These are phyloP conservation scores for Trogon melanurus DNA, from an alignment of 2,113 vertebrate genomes.

Conservation along the genomic window DNA sequence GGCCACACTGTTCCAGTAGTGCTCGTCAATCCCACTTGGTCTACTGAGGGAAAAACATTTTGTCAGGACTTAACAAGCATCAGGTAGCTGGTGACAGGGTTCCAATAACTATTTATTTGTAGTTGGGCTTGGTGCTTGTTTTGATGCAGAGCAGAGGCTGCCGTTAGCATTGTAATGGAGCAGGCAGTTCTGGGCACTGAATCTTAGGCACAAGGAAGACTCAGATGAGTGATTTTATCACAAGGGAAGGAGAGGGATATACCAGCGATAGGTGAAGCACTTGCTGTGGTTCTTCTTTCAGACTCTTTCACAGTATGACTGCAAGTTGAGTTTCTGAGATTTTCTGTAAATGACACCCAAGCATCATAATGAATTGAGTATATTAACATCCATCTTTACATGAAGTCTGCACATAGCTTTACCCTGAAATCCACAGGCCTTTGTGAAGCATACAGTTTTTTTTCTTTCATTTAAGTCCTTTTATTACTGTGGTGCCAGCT, in stretches of 20 bases:
- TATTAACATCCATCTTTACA: conserved; percentile 61
- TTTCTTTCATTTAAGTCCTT: conserved; percentile 65
- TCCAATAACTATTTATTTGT: conserved; percentile 12
- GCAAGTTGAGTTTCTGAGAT: conserved; percentile 50
- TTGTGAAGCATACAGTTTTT: conserved; percentile 57
- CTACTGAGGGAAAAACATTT: neutral
- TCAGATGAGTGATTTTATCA: neutral
- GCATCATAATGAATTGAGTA: conserved; percentile 50
- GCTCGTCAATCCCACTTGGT: neutral
- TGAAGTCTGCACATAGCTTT: conserved; percentile 49
- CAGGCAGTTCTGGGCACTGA: neutral
- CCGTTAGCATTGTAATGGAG: neutral
- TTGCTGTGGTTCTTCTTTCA: conserved; percentile 16
- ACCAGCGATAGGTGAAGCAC: neutral
- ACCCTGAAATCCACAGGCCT: conserved; percentile 62
- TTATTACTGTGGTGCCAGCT: conserved; percentile 66
- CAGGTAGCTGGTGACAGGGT: neutral
- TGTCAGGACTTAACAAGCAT: neutral
- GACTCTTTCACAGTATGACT: conserved; percentile 25
- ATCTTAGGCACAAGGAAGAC: neutral
- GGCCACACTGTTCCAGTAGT: neutral
- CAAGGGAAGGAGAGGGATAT: neutral
- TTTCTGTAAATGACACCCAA: conserved; percentile 51
- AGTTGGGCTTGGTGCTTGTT: neutral
- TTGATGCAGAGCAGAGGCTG: neutral